Evolutionary conservation across 2,113 vertebrate genomes (phyloP).

Genomic region (Ictalurus furcatus): DNA sequence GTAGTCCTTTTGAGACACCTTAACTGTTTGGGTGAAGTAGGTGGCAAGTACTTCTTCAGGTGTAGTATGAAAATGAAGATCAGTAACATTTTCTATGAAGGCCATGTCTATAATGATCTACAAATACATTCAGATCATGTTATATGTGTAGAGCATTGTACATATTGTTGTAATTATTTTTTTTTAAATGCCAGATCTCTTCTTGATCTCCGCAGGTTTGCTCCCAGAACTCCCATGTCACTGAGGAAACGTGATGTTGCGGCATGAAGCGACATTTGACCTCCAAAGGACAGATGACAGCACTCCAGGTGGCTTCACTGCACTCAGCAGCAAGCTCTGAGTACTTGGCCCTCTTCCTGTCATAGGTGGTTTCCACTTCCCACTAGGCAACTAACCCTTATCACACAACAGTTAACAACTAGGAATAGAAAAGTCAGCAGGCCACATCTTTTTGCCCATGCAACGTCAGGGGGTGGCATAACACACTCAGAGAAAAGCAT

Average conservation of each 20-base stretch:
- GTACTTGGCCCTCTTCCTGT: background rate
- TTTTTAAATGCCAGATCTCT: background rate
- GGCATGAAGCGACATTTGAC: slow-evolving; percentile 6
- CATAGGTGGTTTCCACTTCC: background rate
- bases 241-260: background rate
- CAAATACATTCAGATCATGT: background rate
- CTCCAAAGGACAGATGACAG: background rate
- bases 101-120: background rate
- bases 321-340: background rate
- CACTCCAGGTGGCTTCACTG: background rate
- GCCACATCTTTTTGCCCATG: too few relatives aligned
- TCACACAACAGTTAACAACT: too few relatives aligned
- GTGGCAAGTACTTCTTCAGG: background rate
- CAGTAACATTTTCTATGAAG: background rate
- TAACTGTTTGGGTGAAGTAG: background rate
- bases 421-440: too few relatives aligned
- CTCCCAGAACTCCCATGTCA: background rate
- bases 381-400: too few relatives aligned
- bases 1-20: background rate
- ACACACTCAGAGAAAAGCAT: background rate
- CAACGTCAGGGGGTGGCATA: background rate
- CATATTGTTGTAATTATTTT: background rate
- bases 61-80: background rate
- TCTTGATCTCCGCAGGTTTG: background rate
- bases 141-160: background rate